Evolutionary conservation across 2,113 vertebrate species (phyloP).

Genomic region (Colius striatus): DNA sequence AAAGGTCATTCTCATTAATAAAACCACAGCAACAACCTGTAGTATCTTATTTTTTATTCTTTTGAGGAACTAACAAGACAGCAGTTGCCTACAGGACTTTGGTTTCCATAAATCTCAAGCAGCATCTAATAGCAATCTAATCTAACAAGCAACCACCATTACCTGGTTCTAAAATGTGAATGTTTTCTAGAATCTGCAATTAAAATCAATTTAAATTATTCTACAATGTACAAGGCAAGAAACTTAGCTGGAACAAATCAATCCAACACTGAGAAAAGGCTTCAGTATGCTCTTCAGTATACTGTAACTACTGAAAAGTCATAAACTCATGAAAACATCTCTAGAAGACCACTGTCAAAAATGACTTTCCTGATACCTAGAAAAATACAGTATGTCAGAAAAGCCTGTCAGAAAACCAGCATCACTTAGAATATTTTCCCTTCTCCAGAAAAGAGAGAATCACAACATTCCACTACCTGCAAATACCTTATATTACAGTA

Average conservation of each 20-base stretch:
- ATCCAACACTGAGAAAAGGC: not conserved
- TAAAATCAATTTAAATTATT: not conserved
- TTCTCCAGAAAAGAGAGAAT: not conserved
- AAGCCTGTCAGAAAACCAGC: not conserved
- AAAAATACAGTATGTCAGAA: not conserved
- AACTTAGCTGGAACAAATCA: not conserved
- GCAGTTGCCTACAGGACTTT: not conserved
- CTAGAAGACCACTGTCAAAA: not conserved
- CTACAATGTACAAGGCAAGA: not conserved
- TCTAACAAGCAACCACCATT: not conserved
- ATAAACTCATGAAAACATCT: not conserved
- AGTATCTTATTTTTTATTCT: not conserved
- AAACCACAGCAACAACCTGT: not conserved
- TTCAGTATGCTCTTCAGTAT: not conserved
- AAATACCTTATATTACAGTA: not conserved
- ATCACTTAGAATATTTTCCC: not conserved
- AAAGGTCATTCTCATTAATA: not conserved
- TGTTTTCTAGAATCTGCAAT: not conserved
- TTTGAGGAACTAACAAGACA: not conserved
- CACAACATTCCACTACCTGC: not conserved
- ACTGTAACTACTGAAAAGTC: not conserved
- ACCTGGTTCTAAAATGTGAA: not conserved
- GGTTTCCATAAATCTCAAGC: not conserved
- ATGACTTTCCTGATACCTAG: not conserved
- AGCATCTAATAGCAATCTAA: not conserved